Conservation (phyloP, 2,113 vertebrate genomes). For the Chamaea fasciata region DNA sequence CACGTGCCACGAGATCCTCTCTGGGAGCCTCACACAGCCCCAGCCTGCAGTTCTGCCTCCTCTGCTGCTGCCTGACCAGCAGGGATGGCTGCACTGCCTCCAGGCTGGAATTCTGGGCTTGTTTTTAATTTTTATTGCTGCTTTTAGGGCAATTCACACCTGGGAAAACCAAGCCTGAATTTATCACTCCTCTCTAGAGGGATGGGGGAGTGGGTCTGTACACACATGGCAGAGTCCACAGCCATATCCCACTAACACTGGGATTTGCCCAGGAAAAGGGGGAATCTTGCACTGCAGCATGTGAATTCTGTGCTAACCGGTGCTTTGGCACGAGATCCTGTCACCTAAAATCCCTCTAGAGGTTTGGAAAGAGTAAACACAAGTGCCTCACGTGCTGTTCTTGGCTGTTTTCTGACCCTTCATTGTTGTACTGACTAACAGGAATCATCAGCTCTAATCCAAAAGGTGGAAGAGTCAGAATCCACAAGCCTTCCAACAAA, state of each 20-base stretch:
- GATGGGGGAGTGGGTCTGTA: not conserved
- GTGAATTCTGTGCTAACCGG: not conserved
- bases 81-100: constrained; percentile 55
- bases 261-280: not conserved
- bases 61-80: constrained; percentile 37
- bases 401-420: not conserved
- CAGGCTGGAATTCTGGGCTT: constrained; percentile 38
- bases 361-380: not conserved
- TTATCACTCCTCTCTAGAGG: not conserved
- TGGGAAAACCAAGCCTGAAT: not conserved
- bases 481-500: not conserved
- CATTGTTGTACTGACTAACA: not conserved
- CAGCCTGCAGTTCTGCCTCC: not conserved
- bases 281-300: not conserved
- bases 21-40: not conserved
- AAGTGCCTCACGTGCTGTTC: fast-evolving
- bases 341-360: not conserved
- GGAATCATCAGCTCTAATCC: not conserved
- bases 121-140: not conserved
- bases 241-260: not conserved
- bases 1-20: constrained; percentile 4
- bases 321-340: not conserved
- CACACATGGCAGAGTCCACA: not conserved
- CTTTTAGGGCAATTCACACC: not conserved
- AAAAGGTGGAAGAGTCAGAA: not conserved